Evolutionary conservation across 2,888 invertebrate species (phyloP), one percentile per base, ranked within the genome.

Genomic region (Dorcus parallelipipedus): DNA sequence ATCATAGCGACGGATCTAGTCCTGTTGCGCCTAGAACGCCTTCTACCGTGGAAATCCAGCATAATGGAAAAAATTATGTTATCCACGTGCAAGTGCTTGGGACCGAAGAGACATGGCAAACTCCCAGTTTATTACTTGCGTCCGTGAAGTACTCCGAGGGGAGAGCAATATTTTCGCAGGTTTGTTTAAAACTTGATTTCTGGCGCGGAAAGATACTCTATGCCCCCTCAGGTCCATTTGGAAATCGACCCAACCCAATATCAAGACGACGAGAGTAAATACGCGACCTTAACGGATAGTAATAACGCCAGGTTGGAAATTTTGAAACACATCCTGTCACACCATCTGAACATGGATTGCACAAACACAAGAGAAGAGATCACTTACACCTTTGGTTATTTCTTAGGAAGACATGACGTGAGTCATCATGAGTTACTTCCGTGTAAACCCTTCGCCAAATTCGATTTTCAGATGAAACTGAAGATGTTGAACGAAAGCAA

Each of bases 21-120:
- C 78, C 78, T 0, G 69, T 77, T 42, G 76, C 78, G 0, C 76
- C 77, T 3, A 63, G 76, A 45, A 78, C 78, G 10, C 78, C 78
- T 4, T 76, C 78, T 3, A 70, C 69, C 2, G 78, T 78, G 3
- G 78, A 78, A 59, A 71, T 79, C 38, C 72, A 75, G 56, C 77
- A 78, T 56, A 73, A 71, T 56, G 87, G 87, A 52, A 83, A 84
- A 59, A 82, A 82, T 2, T 89, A 91, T 72, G 86, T 86, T 65
- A 78, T 93, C 62, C 86, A 89, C 67, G 89, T 93, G 6, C 85
- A 89, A 71, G 87, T 92, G 33, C 78, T 93, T 58, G 92, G 91
- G 0, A 88, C 88, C 0, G 93, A 93, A 71, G 92, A 93, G 75
- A 93, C 91, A 0, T 93, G 93, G 92, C 89, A 92, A 56, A 92